Evolutionary conservation across 2,797 vertebrate species (phyloP).

Genomic region (Alosa sapidissima): DNA sequence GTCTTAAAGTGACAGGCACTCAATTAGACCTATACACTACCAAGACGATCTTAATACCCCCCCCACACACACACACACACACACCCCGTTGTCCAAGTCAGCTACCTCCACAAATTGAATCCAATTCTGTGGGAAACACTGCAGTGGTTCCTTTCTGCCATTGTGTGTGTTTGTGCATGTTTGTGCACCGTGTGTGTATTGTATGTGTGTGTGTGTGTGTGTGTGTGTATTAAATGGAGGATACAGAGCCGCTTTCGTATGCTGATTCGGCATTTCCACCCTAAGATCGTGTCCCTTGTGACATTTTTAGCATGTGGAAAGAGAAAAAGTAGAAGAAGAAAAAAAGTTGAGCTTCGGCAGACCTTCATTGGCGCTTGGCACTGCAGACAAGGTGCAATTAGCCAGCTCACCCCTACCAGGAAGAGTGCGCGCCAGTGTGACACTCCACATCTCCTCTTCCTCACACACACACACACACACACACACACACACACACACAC

Average conservation of each 20-base stretch:
- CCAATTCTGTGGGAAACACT: no score
- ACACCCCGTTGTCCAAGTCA: no score
- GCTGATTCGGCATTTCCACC: constrained; percentile 13
- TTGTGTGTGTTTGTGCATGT: background rate
- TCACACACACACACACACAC: background rate
- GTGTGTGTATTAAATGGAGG: constrained; percentile 20
- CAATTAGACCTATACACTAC: no score
- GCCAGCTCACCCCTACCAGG: constrained; percentile 3
- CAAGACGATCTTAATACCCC: no score
- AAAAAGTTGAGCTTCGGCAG: background rate
- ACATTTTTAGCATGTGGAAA: constrained; percentile 16
- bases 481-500: constrained; percentile 18
- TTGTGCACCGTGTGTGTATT: background rate
- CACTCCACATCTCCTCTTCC: background rate
- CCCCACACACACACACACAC: no score
- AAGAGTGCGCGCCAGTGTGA: background rate
- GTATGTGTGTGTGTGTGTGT: background rate
- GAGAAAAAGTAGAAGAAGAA: background rate
- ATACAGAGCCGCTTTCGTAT: background rate
- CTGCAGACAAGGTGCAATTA: background rate
- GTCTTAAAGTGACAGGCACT: no score
- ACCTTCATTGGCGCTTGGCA: background rate
- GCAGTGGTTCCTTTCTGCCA: background rate
- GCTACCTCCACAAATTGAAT: no score
- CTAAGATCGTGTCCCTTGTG: background rate